These are phyloP conservation scores for Sisor rabdophorus DNA, from an alignment of 2,113 vertebrate genomes.

Conservation along the genomic window DNA sequence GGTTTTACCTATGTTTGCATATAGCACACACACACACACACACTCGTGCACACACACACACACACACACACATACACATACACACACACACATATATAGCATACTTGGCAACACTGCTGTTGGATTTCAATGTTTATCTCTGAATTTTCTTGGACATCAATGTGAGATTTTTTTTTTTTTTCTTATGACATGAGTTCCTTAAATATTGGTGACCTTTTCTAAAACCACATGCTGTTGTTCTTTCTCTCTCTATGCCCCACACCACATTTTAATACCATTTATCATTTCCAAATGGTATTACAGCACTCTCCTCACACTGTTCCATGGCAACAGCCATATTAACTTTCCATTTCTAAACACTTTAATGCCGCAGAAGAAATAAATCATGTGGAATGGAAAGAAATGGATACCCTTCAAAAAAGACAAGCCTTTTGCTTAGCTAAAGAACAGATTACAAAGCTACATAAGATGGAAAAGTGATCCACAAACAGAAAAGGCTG, in stretches of 20 bases:
- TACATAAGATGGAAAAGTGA: neutral
- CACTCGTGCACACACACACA: no score
- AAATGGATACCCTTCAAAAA: neutral
- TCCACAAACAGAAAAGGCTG: neutral
- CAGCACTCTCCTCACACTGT: slow-evolving; percentile 33
- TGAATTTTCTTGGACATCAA: neutral
- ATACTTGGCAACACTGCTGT: neutral
- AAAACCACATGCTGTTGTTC: neutral
- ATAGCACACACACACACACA: neutral
- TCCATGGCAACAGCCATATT: slow-evolving; percentile 27
- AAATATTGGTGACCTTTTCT: slow-evolving; percentile 12
- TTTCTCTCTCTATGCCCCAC: slow-evolving; percentile 24
- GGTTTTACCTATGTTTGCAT: neutral
- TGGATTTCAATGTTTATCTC: neutral
- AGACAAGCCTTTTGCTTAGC: slow-evolving; percentile 8
- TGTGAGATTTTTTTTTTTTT: neutral
- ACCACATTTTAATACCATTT: slow-evolving; percentile 28
- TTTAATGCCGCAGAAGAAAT: slow-evolving; percentile 42
- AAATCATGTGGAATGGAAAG: slow-evolving; percentile 1
- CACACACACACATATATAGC: neutral
- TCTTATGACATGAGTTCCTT: neutral
- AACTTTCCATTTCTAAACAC: slow-evolving; percentile 35
- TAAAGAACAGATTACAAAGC: neutral
- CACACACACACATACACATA: neutral
- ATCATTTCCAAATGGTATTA: slow-evolving; percentile 42